phyloP scores from a whole-genome alignment of 2,888 invertebrate species.

The Eupithecia subfuscata region DNA sequence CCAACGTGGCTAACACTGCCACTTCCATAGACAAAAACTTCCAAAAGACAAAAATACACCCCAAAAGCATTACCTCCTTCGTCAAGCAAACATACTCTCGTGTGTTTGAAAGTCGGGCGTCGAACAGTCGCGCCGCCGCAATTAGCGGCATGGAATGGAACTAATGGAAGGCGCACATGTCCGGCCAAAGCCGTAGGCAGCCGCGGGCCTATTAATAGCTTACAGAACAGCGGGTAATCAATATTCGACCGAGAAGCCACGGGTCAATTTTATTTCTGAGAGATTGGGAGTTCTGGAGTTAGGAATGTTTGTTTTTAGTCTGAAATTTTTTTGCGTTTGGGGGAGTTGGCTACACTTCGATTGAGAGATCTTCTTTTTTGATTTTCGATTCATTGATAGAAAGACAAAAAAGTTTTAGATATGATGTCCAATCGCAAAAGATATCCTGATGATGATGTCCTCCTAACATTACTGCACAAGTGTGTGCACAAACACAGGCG shows the following conservation, averaged over 20 bases:
- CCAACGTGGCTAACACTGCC: not conserved
- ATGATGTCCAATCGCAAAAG: too few species aligned
- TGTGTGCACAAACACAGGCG: not conserved
- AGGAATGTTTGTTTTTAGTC: not conserved
- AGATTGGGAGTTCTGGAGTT: not conserved
- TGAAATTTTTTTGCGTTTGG: too few species aligned
- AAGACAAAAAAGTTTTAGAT: not conserved
- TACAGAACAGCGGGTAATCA: slow-evolving; percentile 4
- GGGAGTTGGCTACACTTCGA: not conserved
- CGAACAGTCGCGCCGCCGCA: slow-evolving; percentile 3
- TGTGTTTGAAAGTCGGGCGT: slow-evolving; percentile 2
- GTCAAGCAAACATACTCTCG: not conserved
- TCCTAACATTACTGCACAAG: not conserved
- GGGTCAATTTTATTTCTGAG: not conserved
- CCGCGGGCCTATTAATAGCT: slow-evolving; percentile 8
- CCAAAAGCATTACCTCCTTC: not conserved
- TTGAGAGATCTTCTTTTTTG: not conserved
- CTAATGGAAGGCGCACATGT: slow-evolving; percentile 11
- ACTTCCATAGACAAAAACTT: not conserved
- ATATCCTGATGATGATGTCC: too few species aligned
- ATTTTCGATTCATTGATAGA: not conserved
- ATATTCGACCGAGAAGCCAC: slow-evolving; percentile 9
- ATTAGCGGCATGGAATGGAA: slow-evolving; percentile 9
- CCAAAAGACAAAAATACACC: not conserved
- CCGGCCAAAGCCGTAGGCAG: not conserved